A percentile compares a stretch with the other conserved stretches of the same genome.
phyloP scores from a whole-genome alignment of 1,140 invertebrate species.

The Ceratina japonica region DNA sequence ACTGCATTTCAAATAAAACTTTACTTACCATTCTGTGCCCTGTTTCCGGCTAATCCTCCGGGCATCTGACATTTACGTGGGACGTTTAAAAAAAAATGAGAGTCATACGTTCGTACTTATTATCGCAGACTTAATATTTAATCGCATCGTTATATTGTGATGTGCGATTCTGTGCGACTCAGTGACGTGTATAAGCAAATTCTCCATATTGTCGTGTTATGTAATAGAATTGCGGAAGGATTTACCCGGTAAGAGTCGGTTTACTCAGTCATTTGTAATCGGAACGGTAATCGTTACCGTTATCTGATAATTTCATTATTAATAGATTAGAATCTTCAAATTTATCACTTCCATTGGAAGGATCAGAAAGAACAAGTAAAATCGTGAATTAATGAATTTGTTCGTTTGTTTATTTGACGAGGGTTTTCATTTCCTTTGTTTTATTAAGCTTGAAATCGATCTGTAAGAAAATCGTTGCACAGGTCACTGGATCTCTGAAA shows the following conservation, averaged over 20 bases:
- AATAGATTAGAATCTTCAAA: not conserved
- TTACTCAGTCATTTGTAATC: not conserved
- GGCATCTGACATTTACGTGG: not conserved
- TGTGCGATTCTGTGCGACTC: not conserved
- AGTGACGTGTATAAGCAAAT: not conserved
- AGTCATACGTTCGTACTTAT: no score
- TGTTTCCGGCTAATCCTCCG: not conserved
- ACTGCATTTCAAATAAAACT: not conserved
- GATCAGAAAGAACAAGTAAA: no score
- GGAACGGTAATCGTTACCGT: not conserved
- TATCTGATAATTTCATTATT: not conserved
- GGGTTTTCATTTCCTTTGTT: no score
- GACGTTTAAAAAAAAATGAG: no score
- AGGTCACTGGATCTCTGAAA: not conserved
- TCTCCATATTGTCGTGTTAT: conserved; percentile 14
- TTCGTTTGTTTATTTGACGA: no score
- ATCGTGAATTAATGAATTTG: no score
- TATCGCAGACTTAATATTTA: not conserved
- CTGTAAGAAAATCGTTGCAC: conserved; percentile 43
- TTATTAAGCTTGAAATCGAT: not conserved
- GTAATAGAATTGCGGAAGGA: conserved; percentile 39
- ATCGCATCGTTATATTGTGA: not conserved
- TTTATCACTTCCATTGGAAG: no score
- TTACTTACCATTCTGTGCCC: not conserved
- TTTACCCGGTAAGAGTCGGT: not conserved